A percentile compares a stretch with the other conserved stretches of the same genome.
phyloP scores from a whole-genome alignment of 2,888 invertebrate species.

The Dryomyza anilis region DNA sequence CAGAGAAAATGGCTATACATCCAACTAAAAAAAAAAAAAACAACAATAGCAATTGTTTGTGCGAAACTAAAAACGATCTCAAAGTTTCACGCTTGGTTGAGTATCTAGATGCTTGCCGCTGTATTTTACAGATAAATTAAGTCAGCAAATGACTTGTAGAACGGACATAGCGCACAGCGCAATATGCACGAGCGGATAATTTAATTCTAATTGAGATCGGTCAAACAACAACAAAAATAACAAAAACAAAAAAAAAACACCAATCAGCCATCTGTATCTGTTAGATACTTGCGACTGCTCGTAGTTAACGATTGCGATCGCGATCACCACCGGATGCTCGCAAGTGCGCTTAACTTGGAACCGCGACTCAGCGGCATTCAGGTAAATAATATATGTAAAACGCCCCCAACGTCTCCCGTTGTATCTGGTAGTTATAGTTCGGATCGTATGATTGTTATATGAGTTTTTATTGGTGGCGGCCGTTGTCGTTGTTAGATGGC shows the following conservation, averaged over 20 bases:
- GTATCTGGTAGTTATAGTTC: slow-evolving; percentile 2
- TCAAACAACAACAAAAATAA: background rate
- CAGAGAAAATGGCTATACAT: background rate
- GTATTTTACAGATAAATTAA: slow-evolving; percentile 46
- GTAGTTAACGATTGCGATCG: background rate
- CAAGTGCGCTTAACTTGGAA: background rate
- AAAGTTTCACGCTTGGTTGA: slow-evolving; percentile 53
- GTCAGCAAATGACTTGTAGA: slow-evolving; percentile 59
- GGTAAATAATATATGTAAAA: background rate
- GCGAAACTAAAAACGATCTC: slow-evolving; percentile 34
- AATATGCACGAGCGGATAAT: background rate
- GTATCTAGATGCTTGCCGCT: slow-evolving; percentile 42
- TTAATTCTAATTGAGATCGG: background rate
- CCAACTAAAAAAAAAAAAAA: background rate
- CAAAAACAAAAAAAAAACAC: background rate
- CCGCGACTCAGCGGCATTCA: background rate
- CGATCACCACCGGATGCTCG: slow-evolving; percentile 14
- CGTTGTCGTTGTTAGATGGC: no score
- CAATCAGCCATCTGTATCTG: slow-evolving; percentile 8
- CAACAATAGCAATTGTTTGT: background rate
- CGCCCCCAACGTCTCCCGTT: background rate
- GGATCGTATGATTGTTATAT: background rate
- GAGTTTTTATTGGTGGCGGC: background rate
- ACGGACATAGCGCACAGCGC: slow-evolving; percentile 19
- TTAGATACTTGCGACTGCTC: slow-evolving; percentile 3